Base-by-base conservation (phyloP, 2,113 vertebrate species). In the Chaetops frenatus region DNA sequence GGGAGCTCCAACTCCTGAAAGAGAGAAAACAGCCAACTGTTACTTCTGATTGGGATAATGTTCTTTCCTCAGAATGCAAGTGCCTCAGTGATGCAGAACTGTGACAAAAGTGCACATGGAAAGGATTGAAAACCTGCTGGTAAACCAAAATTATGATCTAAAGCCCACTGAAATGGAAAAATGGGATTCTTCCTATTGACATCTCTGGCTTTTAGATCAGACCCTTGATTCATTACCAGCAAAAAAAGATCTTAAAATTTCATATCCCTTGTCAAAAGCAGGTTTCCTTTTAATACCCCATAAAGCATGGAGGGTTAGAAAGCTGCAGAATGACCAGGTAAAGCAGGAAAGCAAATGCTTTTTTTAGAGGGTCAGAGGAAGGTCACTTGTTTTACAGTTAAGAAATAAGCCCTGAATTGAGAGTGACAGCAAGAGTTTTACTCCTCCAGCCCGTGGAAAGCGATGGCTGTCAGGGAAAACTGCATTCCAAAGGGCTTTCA, bases 361-460 rank as follows among this genome's bases (percentile, higher is more conserved):
- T 90, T 48, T 65, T 90, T 67, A 80, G 90, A 70, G 79, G 95
- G 87, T 95, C 81, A 91, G n/a, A 15, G 69, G 78, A 16, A 90
- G 90, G 87, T 88, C 81, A 54, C 76, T 81, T 76, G 60, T 84
- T 95, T 86, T 90, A 88, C 62, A 35, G 66, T 50, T 44, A 76
- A 76, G 90, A 82, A 85, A 79, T 76, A 57, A 96, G 44, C 81
- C 53, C 81, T 92, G 27, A 27, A 14, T 23, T 76, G 94, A 90
- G 81, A 94, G 79, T 88, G 92, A 56, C 94, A 82, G 87, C 47
- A 5, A 66, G 84, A 71, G 21, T 70, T 91, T 44, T 28, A 29
- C 81, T 79, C 17, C 70, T 91, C 4, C 56, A 71, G 67, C 47
- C 67, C 60, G 18, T 1, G 22, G 25, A 11, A 62, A 66, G 61